phyloP scores from a whole-genome alignment of 2,113 vertebrate species.

The Antennarius striatus region DNA sequence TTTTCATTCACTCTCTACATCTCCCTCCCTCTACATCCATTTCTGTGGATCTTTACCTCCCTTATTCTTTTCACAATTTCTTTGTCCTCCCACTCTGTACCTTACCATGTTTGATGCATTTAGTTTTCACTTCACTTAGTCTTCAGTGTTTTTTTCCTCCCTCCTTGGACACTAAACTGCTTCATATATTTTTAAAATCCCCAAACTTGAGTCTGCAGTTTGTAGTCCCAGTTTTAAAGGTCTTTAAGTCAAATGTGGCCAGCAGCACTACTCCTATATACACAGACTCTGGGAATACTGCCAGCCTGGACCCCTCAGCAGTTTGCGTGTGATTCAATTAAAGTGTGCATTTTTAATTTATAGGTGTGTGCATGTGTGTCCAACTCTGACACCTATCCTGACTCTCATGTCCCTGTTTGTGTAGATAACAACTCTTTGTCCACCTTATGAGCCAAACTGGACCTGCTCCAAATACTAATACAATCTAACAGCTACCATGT shows the following conservation, averaged over 20 bases:
- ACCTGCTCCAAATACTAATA: conserved; percentile 51
- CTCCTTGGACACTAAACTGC: background rate
- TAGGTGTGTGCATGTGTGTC: conserved; percentile 5
- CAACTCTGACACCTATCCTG: conserved; percentile 36
- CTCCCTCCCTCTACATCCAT: conserved; percentile 18
- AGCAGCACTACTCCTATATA: background rate
- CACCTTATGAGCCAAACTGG: conserved; percentile 61
- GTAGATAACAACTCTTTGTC: conserved; percentile 62
- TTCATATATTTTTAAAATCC: conserved; percentile 1
- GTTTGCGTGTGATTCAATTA: conserved; percentile 4
- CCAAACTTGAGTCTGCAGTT: background rate
- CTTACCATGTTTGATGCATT: conserved; percentile 7
- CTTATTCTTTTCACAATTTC: conserved; percentile 3
- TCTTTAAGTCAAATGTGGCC: conserved; percentile 11
- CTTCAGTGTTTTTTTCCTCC: background rate
- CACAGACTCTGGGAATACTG: background rate
- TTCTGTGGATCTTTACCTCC: conserved; percentile 6
- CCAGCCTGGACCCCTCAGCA: conserved; percentile 20
- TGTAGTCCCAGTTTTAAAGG: conserved; percentile 1
- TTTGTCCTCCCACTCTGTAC: conserved; percentile 36
- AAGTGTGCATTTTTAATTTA: conserved; percentile 29
- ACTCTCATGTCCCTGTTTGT: conserved; percentile 56
- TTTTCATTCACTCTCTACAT: conserved; percentile 23
- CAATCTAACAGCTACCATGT: conserved; percentile 43
- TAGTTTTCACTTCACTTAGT: conserved; percentile 5